phyloP scores from a whole-genome alignment of 2,113 vertebrate genomes.

The Sturnus vulgaris region DNA sequence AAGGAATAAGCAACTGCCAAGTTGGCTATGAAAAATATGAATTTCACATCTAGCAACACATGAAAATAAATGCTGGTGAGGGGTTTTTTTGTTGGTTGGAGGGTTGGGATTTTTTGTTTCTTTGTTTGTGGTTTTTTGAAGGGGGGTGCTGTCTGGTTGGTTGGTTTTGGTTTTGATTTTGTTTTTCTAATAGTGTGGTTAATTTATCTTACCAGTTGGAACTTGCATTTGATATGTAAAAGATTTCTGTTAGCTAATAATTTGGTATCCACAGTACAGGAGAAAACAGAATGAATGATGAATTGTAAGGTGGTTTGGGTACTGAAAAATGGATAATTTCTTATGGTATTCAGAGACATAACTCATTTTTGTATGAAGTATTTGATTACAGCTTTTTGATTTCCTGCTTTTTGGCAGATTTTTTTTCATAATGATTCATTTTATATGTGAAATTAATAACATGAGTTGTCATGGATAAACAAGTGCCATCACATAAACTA shows the following conservation, averaged over 20 bases:
- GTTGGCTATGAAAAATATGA: not conserved
- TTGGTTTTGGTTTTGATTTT: not conserved
- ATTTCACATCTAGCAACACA: not conserved
- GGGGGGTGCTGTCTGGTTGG: accelerated
- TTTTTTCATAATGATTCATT: not conserved
- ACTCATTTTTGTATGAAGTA: not conserved
- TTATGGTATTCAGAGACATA: conserved; percentile 19
- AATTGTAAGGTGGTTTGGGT: conserved; percentile 5
- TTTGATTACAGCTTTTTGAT: not conserved
- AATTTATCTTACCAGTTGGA: not conserved
- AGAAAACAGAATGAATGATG: conserved; percentile 13
- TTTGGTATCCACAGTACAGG: not conserved
- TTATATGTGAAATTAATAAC: conserved; percentile 16
- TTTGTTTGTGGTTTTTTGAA: not conserved
- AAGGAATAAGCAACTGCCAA: not conserved
- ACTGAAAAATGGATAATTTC: not conserved
- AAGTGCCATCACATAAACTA: not conserved
- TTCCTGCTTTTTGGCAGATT: not conserved
- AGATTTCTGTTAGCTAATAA: conserved; percentile 3
- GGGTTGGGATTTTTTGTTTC: too few relatives aligned
- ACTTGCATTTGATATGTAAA: conserved; percentile 25
- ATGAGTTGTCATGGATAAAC: conserved; percentile 7
- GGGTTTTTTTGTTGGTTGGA: accelerated
- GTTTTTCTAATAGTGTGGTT: not conserved
- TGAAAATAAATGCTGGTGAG: not conserved